A percentile compares a stretch with the other conserved stretches of the same genome.
Evolutionary conservation across 2,797 vertebrate species (phyloP).

Genomic region (Pempheris klunzingeri): DNA sequence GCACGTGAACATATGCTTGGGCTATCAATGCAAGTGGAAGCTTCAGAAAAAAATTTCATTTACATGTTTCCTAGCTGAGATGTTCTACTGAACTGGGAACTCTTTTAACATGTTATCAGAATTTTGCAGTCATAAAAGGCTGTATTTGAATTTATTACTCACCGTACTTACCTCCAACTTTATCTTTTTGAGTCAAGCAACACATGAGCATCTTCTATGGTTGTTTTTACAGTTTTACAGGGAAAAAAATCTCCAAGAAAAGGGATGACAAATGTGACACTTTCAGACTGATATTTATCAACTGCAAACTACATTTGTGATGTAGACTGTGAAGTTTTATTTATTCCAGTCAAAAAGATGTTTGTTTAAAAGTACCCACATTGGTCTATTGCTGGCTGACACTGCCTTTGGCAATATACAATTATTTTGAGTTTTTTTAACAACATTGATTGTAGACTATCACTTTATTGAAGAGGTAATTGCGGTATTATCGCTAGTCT

Average conservation of each 20-base stretch:
- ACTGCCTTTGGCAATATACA: not conserved
- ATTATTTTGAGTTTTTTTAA: not conserved
- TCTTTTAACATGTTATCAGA: not conserved
- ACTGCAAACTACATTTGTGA: not conserved
- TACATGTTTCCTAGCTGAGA: not conserved
- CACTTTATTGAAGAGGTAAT: constrained; percentile 16
- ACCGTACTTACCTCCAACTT: not conserved
- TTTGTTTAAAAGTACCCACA: not conserved
- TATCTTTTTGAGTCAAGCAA: not conserved
- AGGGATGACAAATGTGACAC: not conserved
- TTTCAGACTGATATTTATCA: not conserved
- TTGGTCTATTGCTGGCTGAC: not conserved
- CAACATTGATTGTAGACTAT: constrained; percentile 9
- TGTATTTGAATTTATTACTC: not conserved
- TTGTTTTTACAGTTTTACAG: not conserved
- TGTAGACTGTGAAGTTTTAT: no score
- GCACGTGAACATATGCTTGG: constrained; percentile 1
- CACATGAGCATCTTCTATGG: no score
- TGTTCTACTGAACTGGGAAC: not conserved
- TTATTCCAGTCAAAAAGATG: no score
- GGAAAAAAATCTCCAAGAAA: not conserved
- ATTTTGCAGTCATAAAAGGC: not conserved
- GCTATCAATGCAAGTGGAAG: not conserved
- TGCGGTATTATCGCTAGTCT: constrained; percentile 9
- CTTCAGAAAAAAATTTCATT: not conserved